These are phyloP conservation scores for Torymus aiolomorphi DNA, from an alignment of 2,888 invertebrate genomes.

Conservation along the genomic window DNA sequence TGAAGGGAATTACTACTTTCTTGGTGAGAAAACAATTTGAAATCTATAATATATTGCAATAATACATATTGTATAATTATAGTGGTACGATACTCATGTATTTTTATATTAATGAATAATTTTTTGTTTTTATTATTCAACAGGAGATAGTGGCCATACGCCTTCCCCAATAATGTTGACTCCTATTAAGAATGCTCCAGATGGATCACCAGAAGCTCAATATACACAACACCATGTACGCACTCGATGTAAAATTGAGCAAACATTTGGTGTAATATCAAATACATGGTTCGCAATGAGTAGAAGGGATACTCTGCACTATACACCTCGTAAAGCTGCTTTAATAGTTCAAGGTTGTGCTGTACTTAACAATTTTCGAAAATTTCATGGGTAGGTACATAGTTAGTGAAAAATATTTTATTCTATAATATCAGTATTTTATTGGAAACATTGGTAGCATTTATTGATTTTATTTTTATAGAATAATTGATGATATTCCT, in stretches of 20 bases:
- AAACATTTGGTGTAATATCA: not conserved
- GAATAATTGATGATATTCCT: too few relatives aligned
- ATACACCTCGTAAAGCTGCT: not conserved
- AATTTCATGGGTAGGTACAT: not conserved
- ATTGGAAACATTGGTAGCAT: too few relatives aligned
- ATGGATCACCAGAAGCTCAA: not conserved
- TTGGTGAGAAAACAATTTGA: too few relatives aligned
- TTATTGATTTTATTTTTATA: too few relatives aligned
- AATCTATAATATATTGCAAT: too few relatives aligned
- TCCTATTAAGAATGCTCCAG: not conserved
- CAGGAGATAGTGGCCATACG: not conserved
- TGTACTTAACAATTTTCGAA: not conserved
- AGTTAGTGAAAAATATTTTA: too few relatives aligned
- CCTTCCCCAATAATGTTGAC: too few relatives aligned
- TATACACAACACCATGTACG: not conserved
- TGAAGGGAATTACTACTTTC: too few relatives aligned
- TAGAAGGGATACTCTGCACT: not conserved
- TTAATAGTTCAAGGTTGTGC: not conserved
- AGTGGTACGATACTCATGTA: not conserved
- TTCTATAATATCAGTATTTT: too few relatives aligned
- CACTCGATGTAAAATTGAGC: constrained; percentile 1
- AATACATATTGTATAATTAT: not conserved
- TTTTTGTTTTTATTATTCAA: constrained; percentile 5
- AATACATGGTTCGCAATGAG: not conserved
- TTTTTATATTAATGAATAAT: not conserved